Evolutionary conservation across 2,888 invertebrate species (phyloP), one percentile per base, ranked within the genome.

Genomic region (Yponomeuta plumbellus): DNA sequence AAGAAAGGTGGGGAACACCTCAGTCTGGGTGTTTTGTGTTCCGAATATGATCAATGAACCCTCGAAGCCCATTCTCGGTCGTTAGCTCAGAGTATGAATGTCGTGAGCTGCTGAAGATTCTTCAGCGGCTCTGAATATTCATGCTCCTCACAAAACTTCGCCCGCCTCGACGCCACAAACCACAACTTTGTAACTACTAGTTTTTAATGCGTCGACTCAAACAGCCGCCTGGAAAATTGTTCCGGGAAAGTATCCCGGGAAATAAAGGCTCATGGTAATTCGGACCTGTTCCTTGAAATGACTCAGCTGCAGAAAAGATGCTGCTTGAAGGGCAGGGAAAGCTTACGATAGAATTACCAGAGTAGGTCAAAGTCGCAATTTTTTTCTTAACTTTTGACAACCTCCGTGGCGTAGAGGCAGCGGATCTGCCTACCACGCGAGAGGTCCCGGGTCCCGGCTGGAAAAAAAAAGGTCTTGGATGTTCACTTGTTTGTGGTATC

Each of bases 121-220:
- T 76, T 75, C 71, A 71, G 76, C 79, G 80, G 80, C 78, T 79
- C 74, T 85, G 85, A 85, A 86, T 86, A 86, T 86, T 85, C 85
- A 85, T 84, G 76, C 73, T 74, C 74, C 79, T 80, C 76, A 73
- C 69, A 68, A 75, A 80, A 79, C 79, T 81, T 77, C 69, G 73
- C 70, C 67, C 73, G 81, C 82, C 78, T 80, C 80, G 44, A 17
- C 34, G 20, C 65, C 65, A 57, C 52, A 57, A 65, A 57, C 65
- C 56, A 57, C 52, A 65, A 65, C 65, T 65, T 65, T 65, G 23
- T 56, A 26, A 56, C 56, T 23, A 65, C 65, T 65, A 65, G 65
- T 65, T 65, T 65, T 65, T 65, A 65, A 65, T 22, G 57, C 56
- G 56, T 65, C 57, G 39, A 17, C 34, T 26, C 20, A 13, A 64